These are phyloP conservation scores for Tragelaphus imberbis DNA, from an alignment of 2,113 vertebrate species.

Conservation along the genomic window DNA sequence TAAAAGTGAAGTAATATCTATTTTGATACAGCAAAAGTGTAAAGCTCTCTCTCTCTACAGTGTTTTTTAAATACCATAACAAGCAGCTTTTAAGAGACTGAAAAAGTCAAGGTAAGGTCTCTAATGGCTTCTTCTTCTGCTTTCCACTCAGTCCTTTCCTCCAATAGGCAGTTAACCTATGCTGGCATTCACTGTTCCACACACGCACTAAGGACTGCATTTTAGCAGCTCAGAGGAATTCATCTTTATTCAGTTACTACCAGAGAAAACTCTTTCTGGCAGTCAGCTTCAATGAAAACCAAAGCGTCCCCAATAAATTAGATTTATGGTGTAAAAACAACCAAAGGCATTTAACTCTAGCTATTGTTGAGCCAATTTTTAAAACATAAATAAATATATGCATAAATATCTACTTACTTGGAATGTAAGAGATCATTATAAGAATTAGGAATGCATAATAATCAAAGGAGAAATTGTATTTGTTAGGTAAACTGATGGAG, in stretches of 20 bases:
- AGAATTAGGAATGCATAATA: constrained; percentile 97
- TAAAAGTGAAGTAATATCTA: constrained; percentile 37
- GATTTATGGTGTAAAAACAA: constrained; percentile 25
- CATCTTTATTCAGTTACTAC: constrained; percentile 35
- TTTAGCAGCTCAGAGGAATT: constrained; percentile 37
- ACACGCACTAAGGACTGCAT: not conserved
- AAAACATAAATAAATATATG: not conserved
- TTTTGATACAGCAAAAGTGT: constrained; percentile 16
- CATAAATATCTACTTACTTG: constrained; percentile 85
- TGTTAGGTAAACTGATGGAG: constrained; percentile 97
- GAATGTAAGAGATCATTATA: constrained; percentile 97
- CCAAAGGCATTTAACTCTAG: constrained; percentile 16
- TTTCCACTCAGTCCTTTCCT: not conserved
- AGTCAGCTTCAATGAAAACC: constrained; percentile 26
- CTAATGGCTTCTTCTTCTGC: not conserved
- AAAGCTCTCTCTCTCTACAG: constrained; percentile 19
- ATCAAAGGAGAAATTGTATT: constrained; percentile 99
- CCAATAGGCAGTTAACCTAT: not conserved
- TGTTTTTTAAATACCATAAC: constrained; percentile 23
- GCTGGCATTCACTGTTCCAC: not conserved
- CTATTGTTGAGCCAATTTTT: not conserved
- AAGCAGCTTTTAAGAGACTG: constrained; percentile 33
- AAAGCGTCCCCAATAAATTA: not conserved
- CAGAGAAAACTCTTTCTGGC: constrained; percentile 7
- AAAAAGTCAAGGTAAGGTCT: constrained; percentile 22